Evolutionary conservation across 2,888 invertebrate species (phyloP).

Genomic region (Caenorhabditis sp.): DNA sequence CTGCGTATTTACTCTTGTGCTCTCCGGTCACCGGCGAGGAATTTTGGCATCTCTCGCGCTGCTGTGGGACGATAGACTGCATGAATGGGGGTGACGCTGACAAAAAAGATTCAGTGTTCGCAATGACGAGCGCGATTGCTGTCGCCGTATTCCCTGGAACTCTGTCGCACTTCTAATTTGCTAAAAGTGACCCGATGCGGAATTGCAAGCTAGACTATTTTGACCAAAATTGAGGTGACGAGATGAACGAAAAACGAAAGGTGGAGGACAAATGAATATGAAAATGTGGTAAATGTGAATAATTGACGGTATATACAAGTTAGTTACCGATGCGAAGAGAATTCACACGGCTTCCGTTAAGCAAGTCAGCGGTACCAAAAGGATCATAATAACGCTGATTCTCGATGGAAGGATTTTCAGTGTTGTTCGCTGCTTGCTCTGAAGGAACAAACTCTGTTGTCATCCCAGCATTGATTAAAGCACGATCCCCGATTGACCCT

Average conservation of each 20-base stretch:
- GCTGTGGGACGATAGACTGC: too few relatives aligned
- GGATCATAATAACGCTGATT: slow-evolving; percentile 70
- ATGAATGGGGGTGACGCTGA: too few relatives aligned
- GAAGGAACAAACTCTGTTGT: not conserved
- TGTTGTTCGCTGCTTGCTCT: not conserved
- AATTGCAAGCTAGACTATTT: not conserved
- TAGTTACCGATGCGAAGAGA: slow-evolving; percentile 58
- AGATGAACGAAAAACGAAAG: not conserved
- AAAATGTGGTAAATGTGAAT: slow-evolving; percentile 14
- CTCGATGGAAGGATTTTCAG: not conserved
- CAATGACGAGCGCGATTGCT: too few relatives aligned
- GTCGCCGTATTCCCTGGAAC: too few relatives aligned
- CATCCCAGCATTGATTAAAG: not conserved
- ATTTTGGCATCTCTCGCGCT: too few relatives aligned
- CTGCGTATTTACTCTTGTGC: too few relatives aligned
- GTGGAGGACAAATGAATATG: slow-evolving; percentile 15
- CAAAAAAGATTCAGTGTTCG: too few relatives aligned
- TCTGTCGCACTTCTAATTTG: not conserved
- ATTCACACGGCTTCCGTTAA: slow-evolving; percentile 56
- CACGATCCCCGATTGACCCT: slow-evolving; percentile 57
- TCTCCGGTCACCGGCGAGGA: too few relatives aligned
- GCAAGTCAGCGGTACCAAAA: slow-evolving; percentile 69
- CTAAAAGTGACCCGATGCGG: not conserved
- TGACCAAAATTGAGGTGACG: not conserved
- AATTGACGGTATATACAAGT: slow-evolving; percentile 23